Evolutionary conservation across 2,113 vertebrate genomes (phyloP), one percentile per base, ranked within the genome.

Genomic region (Podilymbus podiceps): DNA sequence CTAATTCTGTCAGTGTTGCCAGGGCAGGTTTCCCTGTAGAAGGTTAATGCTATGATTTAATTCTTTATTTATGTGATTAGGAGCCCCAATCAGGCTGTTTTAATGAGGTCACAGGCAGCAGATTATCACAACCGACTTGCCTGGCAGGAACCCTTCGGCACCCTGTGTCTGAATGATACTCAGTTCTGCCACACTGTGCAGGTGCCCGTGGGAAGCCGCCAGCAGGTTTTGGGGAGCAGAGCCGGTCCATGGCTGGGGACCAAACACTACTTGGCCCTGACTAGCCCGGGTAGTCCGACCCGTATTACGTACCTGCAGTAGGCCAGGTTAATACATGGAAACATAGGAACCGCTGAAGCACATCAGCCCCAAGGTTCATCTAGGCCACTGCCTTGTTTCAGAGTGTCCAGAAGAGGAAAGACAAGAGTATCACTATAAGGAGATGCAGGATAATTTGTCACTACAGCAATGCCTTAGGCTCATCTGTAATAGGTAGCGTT

Each of bases 41-140:
- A 96, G 91, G 93, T 96, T 97, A 96, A 96, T 97, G 94, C 93
- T 91, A 72, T 97, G 78, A 96, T 91, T 97, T 95, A 93, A 95
- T 96, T 92, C 91, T 95, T 97, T 96, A 95, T 96, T 96, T 97
- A 92, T 96, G 66, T 85, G 91, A 91, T 95, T 95, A 95, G 89
- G 83, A 87, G 87, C 44, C 62, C 94, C 46, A 94, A 22, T 97
- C 94, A 95, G 85, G 64, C 76, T 87, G 66, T 76, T 93, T 91
- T 96, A 95, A 95, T 92, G 96, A 96, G 94, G 85, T 92, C 47
- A 0, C 63, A 95, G 90, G 84, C 44, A 85, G 89, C 16, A 1
- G 74, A 95, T 96, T 93, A 82, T 81, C 74, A 87, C 80, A 81
- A 72, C 76, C 0, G 2, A 67, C 79, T 86, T 1, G 55, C 59